These are phyloP conservation scores for Petromus typicus DNA, from an alignment of 2,113 vertebrate species.

Conservation along the genomic window DNA sequence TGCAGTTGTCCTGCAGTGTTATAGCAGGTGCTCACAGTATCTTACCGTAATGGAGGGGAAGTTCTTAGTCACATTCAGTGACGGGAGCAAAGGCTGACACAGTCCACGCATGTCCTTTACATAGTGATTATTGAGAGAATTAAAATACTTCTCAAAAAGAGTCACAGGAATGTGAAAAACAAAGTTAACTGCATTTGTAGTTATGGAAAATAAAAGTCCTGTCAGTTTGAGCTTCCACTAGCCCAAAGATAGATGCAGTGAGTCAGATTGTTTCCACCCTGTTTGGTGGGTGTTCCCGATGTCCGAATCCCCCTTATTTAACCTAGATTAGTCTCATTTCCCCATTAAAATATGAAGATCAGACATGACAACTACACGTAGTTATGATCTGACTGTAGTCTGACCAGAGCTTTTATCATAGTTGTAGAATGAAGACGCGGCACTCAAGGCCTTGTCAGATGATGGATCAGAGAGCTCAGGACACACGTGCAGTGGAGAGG, in stretches of 20 bases:
- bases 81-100: background rate
- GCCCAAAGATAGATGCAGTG: background rate
- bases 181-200: background rate
- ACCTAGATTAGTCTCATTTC: background rate
- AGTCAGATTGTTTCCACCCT: background rate
- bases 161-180: background rate
- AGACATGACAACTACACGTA: background rate
- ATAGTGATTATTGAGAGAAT: background rate
- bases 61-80: background rate
- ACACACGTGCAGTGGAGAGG: background rate
- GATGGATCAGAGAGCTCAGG: background rate
- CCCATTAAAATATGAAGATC: background rate
- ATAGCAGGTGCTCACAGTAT: background rate
- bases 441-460: background rate
- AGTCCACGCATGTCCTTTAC: background rate
- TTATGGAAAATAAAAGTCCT: background rate
- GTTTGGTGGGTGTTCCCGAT: background rate
- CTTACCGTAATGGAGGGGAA: background rate
- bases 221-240: background rate
- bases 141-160: background rate
- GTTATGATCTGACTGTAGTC: background rate
- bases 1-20: background rate
- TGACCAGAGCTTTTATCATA: slow-evolving; percentile 5
- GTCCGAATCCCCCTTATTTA: background rate
- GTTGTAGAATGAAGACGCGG: background rate